Conservation (phyloP, 2,888 invertebrate species). For the Napeogenes inachia region DNA sequence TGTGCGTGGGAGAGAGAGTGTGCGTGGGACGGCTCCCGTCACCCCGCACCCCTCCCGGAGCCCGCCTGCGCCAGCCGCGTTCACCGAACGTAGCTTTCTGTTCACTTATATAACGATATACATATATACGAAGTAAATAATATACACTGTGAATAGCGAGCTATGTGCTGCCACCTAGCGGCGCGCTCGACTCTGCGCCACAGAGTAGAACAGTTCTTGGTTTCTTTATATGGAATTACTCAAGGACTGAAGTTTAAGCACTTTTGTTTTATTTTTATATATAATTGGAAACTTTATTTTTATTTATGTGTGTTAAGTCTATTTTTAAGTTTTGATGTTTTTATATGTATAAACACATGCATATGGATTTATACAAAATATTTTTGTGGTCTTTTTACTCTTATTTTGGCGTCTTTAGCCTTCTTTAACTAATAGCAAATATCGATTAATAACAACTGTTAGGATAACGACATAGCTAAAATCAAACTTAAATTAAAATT, state of each 20-base stretch:
- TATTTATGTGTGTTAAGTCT: constrained; percentile 19
- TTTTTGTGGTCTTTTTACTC: neutral
- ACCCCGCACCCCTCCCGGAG: constrained; percentile 34
- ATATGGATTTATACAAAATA: neutral
- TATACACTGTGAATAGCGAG: constrained; percentile 71
- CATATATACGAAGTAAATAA: constrained; percentile 71
- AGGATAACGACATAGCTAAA: neutral
- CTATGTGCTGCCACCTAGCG: constrained; percentile 76
- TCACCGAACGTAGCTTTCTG: constrained; percentile 71
- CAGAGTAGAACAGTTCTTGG: constrained; percentile 56
- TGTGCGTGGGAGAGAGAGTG: constrained; percentile 51
- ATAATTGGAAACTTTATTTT: constrained; percentile 27
- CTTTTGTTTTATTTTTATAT: constrained; percentile 25
- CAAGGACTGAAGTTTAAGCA: constrained; percentile 31
- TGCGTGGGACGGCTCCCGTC: constrained; percentile 32
- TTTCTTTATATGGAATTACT: constrained; percentile 40
- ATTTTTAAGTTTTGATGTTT: constrained; percentile 9
- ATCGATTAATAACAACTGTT: neutral
- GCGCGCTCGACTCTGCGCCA: constrained; percentile 51
- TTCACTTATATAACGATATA: constrained; percentile 75
- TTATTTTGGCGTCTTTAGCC: neutral
- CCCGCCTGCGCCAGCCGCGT: constrained; percentile 37
- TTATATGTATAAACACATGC: neutral
- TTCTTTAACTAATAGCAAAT: neutral
- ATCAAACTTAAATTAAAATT: neutral